Conservation (phyloP, 2,888 invertebrate species). For the Pterobdella sp. region DNA sequence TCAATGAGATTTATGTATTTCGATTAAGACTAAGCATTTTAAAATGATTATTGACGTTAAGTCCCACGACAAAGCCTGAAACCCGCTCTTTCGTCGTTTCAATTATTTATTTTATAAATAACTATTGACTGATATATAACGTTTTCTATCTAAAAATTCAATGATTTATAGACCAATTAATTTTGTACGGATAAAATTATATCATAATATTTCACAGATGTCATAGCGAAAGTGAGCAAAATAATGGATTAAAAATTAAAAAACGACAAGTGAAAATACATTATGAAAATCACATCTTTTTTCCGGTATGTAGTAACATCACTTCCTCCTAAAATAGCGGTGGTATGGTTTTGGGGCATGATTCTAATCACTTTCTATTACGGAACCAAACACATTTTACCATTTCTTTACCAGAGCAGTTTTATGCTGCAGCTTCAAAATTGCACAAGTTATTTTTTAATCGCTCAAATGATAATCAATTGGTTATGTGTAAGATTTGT, state of each 20-base stretch:
- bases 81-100: background rate
- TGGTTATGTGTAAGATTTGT: constrained; percentile 44
- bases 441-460: constrained; percentile 39
- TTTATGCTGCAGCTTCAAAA: constrained; percentile 31
- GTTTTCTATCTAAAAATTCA: no score
- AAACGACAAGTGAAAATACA: no score
- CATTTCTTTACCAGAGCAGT: constrained; percentile 39
- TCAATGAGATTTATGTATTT: no score
- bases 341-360: constrained; percentile 38
- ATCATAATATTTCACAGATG: no score
- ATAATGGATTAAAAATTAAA: no score
- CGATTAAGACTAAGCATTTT: no score
- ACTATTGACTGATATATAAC: background rate
- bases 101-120: background rate
- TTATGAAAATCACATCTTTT: background rate
- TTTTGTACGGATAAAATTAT: no score
- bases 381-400: constrained; percentile 41
- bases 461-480: constrained; percentile 42
- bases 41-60: background rate
- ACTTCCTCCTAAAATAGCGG: constrained; percentile 30
- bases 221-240: no score
- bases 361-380: constrained; percentile 36
- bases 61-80: background rate
- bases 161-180: no score
- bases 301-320: constrained; percentile 4